A percentile compares a stretch with the other conserved stretches of the same genome.
Evolutionary conservation across 2,113 vertebrate genomes (phyloP).

Genomic region (Garra rufa): DNA sequence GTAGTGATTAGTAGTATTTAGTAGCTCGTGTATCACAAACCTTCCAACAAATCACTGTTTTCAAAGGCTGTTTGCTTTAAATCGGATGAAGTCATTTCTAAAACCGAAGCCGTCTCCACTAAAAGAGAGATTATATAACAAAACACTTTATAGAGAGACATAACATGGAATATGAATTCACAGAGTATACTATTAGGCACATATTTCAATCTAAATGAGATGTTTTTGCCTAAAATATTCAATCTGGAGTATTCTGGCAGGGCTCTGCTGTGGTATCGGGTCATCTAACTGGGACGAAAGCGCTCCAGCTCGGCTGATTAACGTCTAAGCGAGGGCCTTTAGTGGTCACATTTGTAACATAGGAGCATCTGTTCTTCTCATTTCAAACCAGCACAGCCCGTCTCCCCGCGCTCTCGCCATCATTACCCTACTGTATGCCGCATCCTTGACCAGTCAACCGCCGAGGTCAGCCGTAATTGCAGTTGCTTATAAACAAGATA

Average conservation of each 20-base stretch:
- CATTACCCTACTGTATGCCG: slow-evolving; percentile 40
- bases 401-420: slow-evolving; percentile 37
- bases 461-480: slow-evolving; percentile 59
- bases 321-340: slow-evolving; percentile 42
- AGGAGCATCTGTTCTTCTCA: slow-evolving; percentile 49
- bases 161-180: too few relatives aligned
- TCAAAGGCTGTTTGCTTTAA: slow-evolving; percentile 60
- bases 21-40: slow-evolving; percentile 59
- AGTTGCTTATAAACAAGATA: slow-evolving; percentile 56
- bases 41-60: slow-evolving; percentile 60
- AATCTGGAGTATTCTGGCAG: slow-evolving; percentile 47
- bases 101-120: slow-evolving; percentile 52
- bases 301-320: slow-evolving; percentile 36
- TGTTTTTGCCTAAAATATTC: slow-evolving; percentile 42
- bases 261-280: too few relatives aligned
- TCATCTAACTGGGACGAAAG: slow-evolving; percentile 43
- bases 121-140: slow-evolving; percentile 60
- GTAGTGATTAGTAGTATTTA: slow-evolving; percentile 42
- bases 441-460: slow-evolving; percentile 54
- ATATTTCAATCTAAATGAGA: slow-evolving; percentile 40
- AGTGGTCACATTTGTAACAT: slow-evolving; percentile 37
- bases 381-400: slow-evolving; percentile 22
- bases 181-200: slow-evolving; percentile 28
- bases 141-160: slow-evolving; percentile 35
- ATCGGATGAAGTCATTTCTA: slow-evolving; percentile 60